Conservation (phyloP, 2,113 vertebrate genomes). For the Ranitomeya variabilis region DNA sequence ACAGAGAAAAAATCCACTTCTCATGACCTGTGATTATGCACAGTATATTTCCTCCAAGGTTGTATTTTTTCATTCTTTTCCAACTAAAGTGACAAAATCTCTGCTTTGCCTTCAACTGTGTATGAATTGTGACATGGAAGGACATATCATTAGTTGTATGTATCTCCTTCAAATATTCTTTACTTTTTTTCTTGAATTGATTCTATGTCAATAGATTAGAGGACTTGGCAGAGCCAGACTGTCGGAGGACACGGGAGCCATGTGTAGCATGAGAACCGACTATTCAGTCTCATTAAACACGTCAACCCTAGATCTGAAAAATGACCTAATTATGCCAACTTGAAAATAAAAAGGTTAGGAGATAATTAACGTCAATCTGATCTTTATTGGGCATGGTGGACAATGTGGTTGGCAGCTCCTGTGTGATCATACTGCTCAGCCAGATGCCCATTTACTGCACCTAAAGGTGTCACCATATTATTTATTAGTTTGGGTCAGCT, state of each 20-base stretch:
- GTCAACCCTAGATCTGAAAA: neutral
- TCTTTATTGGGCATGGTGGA: constrained; percentile 19
- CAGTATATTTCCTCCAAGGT: no score
- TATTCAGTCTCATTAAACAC: neutral
- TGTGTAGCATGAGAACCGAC: neutral
- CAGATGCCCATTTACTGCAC: constrained; percentile 9
- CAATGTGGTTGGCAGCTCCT: neutral
- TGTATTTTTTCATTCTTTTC: no score
- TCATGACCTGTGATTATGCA: no score
- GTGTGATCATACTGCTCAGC: neutral
- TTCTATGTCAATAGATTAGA: neutral
- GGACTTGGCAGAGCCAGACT: neutral
- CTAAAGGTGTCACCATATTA: constrained; percentile 11
- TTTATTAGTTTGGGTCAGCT: neutral
- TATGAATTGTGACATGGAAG: no score
- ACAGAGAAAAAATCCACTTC: no score
- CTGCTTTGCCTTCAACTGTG: no score
- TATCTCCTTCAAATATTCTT: neutral
- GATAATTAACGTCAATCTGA: constrained; percentile 6
- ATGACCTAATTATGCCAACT: constrained; percentile 18
- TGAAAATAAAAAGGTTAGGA: neutral
- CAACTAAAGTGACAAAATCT: no score
- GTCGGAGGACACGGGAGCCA: neutral
- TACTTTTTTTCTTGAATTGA: neutral
- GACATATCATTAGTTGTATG: no score